A percentile compares a stretch with the other conserved stretches of the same genome.
Conservation (phyloP, 1,140 invertebrate species). For the Berghia stephanieae region DNA sequence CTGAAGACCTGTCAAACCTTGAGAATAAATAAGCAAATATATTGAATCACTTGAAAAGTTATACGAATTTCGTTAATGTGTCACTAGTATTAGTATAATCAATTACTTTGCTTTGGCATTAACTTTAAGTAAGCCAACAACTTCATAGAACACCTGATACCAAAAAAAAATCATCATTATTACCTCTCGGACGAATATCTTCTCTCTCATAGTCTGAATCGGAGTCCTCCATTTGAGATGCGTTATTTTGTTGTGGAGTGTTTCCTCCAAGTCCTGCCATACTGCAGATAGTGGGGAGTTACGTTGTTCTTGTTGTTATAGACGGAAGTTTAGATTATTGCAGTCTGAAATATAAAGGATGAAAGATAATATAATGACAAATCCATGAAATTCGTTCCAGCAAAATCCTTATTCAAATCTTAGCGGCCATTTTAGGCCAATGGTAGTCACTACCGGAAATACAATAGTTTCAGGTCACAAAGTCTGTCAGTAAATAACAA, state of each 20-base stretch:
- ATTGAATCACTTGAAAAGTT: neutral
- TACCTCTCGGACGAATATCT: constrained; percentile 67
- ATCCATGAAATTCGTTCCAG: too few relatives aligned
- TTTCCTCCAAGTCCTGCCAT: constrained; percentile 28
- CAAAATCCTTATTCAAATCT: too few relatives aligned
- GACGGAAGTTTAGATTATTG: too few relatives aligned
- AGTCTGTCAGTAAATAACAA: too few relatives aligned
- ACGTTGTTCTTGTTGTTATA: too few relatives aligned
- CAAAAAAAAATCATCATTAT: constrained; percentile 43
- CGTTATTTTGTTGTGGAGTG: constrained; percentile 50
- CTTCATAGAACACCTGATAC: neutral
- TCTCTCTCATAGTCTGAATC: constrained; percentile 71
- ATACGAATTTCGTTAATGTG: neutral
- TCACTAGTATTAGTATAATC: neutral
- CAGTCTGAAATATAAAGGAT: too few relatives aligned
- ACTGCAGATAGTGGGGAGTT: neutral
- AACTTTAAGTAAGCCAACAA: neutral
- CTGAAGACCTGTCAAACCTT: constrained; percentile 84
- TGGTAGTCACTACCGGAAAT: too few relatives aligned
- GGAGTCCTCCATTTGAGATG: constrained; percentile 55
- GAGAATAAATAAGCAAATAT: constrained; percentile 24
- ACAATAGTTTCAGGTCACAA: too few relatives aligned
- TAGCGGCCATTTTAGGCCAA: too few relatives aligned
- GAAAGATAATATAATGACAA: too few relatives aligned
- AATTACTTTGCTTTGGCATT: neutral